These are phyloP conservation scores for Anoplophora glabripennis DNA, from an alignment of 1,140 invertebrate species.

Conservation along the genomic window DNA sequence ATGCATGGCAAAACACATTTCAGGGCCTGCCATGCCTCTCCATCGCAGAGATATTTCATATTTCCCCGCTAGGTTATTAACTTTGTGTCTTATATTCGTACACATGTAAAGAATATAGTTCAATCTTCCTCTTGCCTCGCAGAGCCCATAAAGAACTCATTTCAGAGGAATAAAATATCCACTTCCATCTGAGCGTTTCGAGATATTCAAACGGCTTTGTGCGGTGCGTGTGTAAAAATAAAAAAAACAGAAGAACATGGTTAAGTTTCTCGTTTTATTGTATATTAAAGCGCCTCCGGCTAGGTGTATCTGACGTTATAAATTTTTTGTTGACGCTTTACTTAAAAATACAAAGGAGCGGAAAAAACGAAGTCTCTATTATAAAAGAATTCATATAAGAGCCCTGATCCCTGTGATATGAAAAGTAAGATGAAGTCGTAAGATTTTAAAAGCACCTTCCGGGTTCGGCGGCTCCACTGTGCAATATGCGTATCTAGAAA, in stretches of 20 bases:
- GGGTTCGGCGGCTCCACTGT: slow-evolving; percentile 18
- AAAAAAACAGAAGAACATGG: slow-evolving; percentile 12
- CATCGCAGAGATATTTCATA: too few species aligned
- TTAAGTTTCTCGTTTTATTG: slow-evolving; percentile 20
- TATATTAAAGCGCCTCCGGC: slow-evolving; percentile 17
- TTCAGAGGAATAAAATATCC: too few species aligned
- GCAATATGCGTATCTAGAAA: slow-evolving; percentile 26
- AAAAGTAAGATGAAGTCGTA: slow-evolving; percentile 25
- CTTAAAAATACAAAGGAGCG: slow-evolving; percentile 12
- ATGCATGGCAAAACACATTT: too few species aligned
- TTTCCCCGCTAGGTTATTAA: too few species aligned
- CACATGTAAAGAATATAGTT: too few species aligned
- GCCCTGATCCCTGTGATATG: slow-evolving; percentile 23
- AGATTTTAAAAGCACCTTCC: slow-evolving; percentile 30
- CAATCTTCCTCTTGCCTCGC: too few species aligned
- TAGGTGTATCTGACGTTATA: slow-evolving; percentile 16
- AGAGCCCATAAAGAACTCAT: too few species aligned
- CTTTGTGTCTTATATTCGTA: too few species aligned
- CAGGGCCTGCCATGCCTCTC: too few species aligned
- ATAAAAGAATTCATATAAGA: slow-evolving; percentile 24
- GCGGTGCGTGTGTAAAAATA: slow-evolving; percentile 11
- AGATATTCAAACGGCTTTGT: too few species aligned
- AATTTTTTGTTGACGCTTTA: slow-evolving; percentile 17
- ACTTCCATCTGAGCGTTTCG: too few species aligned
- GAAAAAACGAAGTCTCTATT: slow-evolving; percentile 20